phyloP scores from a whole-genome alignment of 1,140 invertebrate species.

The Colletes gigas region DNA sequence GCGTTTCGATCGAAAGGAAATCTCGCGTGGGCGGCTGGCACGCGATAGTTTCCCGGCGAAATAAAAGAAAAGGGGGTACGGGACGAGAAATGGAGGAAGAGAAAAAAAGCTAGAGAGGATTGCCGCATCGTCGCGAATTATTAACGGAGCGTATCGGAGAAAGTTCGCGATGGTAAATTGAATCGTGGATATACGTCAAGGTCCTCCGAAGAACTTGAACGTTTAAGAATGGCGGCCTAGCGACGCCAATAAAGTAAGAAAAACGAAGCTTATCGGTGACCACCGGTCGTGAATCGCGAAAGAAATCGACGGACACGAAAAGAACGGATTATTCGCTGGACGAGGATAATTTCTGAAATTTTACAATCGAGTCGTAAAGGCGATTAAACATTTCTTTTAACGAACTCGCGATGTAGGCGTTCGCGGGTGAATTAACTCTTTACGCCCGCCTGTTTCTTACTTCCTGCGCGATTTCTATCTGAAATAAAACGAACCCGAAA shows the following conservation, averaged over 20 bases:
- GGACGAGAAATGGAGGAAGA: constrained; percentile 54
- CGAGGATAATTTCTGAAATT: too few relatives aligned
- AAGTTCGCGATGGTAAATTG: constrained; percentile 73
- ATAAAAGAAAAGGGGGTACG: constrained; percentile 61
- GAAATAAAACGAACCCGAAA: constrained; percentile 35
- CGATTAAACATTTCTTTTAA: too few relatives aligned
- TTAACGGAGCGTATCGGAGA: constrained; percentile 80
- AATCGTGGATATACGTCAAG: constrained; percentile 40
- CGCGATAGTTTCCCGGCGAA: constrained; percentile 61
- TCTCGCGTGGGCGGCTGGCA: constrained; percentile 59
- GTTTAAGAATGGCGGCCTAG: not conserved
- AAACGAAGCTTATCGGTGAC: too few relatives aligned
- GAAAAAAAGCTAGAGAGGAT: constrained; percentile 52
- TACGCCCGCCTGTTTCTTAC: constrained; percentile 68
- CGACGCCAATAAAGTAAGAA: not conserved
- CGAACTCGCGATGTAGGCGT: too few relatives aligned
- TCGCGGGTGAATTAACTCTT: constrained; percentile 7
- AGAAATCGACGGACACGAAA: too few relatives aligned
- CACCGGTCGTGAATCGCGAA: too few relatives aligned
- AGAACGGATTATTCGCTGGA: too few relatives aligned
- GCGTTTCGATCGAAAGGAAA: constrained; percentile 69
- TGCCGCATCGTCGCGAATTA: constrained; percentile 68
- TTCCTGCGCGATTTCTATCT: constrained; percentile 72
- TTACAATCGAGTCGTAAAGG: too few relatives aligned
- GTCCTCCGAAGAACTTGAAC: constrained; percentile 47